Conservation (phyloP, 2,797 vertebrate genomes). For the Pipistrellus nathusii region DNA sequence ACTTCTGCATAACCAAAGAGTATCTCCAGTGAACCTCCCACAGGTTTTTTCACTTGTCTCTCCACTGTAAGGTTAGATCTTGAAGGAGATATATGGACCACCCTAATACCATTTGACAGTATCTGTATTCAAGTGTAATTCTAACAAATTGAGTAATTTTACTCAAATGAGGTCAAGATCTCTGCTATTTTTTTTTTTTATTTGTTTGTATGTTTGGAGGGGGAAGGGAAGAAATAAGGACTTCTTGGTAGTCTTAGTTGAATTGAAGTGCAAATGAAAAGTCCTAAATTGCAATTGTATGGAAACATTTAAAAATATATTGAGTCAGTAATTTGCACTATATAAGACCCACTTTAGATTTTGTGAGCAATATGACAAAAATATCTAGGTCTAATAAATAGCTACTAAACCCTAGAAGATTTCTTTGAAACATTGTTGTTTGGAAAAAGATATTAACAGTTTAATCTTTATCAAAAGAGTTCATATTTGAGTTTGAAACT, state of each 20-base stretch:
- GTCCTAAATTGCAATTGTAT: constrained; percentile 84
- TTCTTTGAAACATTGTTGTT: constrained; percentile 44
- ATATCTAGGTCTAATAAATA: constrained; percentile 3
- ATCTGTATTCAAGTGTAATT: constrained; percentile 85
- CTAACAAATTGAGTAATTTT: constrained; percentile 85
- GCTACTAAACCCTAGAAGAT: constrained; percentile 11
- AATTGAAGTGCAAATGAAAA: constrained; percentile 82
- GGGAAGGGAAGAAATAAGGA: background rate
- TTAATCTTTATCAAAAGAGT: constrained; percentile 51
- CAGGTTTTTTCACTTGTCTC: constrained; percentile 38
- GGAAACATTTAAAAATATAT: constrained; percentile 82
- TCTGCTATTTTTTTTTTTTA: constrained; percentile 74
- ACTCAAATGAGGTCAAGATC: constrained; percentile 85
- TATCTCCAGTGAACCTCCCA: background rate
- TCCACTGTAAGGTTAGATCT: background rate
- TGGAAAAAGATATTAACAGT: background rate
- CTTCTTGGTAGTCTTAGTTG: constrained; percentile 78
- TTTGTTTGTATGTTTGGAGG: background rate
- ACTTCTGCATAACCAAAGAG: constrained; percentile 42
- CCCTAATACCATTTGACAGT: constrained; percentile 62
- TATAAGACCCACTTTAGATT: constrained; percentile 74
- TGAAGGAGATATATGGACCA: constrained; percentile 63
- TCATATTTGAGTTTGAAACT: constrained; percentile 8
- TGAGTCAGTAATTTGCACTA: constrained; percentile 80
- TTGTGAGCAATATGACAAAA: constrained; percentile 75